phyloP scores from a whole-genome alignment of 2,797 vertebrate genomes.

The Oreochromis mossambicus region DNA sequence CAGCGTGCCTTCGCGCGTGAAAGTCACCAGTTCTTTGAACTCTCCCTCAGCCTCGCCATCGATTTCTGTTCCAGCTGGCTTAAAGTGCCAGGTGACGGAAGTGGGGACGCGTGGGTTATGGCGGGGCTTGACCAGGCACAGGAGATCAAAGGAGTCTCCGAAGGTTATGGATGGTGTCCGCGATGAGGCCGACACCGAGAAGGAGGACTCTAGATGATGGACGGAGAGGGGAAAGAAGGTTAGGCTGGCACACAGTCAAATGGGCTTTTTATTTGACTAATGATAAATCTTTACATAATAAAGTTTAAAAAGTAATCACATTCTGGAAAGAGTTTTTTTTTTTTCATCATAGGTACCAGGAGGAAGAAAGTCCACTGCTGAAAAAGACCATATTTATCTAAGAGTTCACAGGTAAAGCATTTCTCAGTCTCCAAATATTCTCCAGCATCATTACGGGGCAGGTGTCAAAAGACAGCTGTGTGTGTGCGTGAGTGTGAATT shows the following conservation, averaged over 20 bases:
- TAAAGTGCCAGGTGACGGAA: slow-evolving; percentile 94
- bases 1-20: slow-evolving; percentile 89
- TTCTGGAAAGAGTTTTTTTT: neutral
- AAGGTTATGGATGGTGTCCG: slow-evolving; percentile 91
- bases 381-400: slow-evolving; percentile 17
- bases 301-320: neutral
- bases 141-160: slow-evolving; percentile 91
- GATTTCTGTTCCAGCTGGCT: slow-evolving; percentile 71
- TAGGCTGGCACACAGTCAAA: slow-evolving; percentile 3
- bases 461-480: neutral
- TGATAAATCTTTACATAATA: neutral
- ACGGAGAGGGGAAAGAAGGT: neutral
- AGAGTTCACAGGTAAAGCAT: slow-evolving; percentile 12
- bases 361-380: slow-evolving; percentile 17
- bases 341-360: neutral
- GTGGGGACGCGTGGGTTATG: slow-evolving; percentile 88
- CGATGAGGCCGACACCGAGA: slow-evolving; percentile 92
- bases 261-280: neutral
- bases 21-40: slow-evolving; percentile 91
- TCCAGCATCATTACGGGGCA: neutral
- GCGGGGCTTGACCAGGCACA: slow-evolving; percentile 94
- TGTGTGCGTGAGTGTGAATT: slow-evolving; percentile 1
- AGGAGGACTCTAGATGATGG: slow-evolving; percentile 83
- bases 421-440: slow-evolving; percentile 10
- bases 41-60: slow-evolving; percentile 52